Evolutionary conservation across 2,888 invertebrate genomes (phyloP), one percentile per base, ranked within the genome.

Genomic region (Plebejus argus): DNA sequence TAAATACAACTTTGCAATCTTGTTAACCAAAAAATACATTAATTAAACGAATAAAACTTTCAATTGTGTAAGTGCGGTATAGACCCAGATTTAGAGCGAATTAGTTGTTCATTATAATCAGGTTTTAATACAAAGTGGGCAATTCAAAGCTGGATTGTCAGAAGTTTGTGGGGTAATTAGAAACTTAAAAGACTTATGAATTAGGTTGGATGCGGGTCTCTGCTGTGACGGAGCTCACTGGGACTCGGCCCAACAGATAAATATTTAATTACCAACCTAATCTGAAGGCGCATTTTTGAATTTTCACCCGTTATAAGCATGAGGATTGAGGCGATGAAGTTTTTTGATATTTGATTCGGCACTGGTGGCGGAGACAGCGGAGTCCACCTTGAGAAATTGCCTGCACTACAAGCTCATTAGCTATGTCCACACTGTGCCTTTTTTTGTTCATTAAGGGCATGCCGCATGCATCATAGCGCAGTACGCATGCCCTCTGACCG

Each of bases 131-230:
- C 18, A 66, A 66, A 66, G 66, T 66, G 28, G 66, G 66, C 66
- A 66, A 61, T 66, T 66, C 66, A 66, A 66, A 66, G 66, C 33
- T 18, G 66, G 28, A 33, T 66, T 33, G 28, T 33, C 66, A 66
- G 28, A 28, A 28, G 28, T 66, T 61, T 15, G 66, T 66, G 15
- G 66, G 28, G 66, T 66, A 66, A 66, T 66, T 66, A 66, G 28
- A 66, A 66, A 66, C 66, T 66, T 66, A 66, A 66, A 33, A 66
- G 66, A 33, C 66, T 66, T 66, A 66, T 66, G 18, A 66, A 66
- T 66, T 66, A 66, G 12, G 10, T 8, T 15, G 6, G 28, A 66
- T 66, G 66, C 66, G 66, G 66, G 66, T 28, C 61, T 66, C 20
- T 4, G 12, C 58, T 8, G 58, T n/a, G 58, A 58, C 18, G 28